Percentiles rank a stretch among this genome's conserved stretches.
Evolutionary conservation across 2,113 vertebrate genomes (phyloP).

Genomic region (Notiomystis cincta): DNA sequence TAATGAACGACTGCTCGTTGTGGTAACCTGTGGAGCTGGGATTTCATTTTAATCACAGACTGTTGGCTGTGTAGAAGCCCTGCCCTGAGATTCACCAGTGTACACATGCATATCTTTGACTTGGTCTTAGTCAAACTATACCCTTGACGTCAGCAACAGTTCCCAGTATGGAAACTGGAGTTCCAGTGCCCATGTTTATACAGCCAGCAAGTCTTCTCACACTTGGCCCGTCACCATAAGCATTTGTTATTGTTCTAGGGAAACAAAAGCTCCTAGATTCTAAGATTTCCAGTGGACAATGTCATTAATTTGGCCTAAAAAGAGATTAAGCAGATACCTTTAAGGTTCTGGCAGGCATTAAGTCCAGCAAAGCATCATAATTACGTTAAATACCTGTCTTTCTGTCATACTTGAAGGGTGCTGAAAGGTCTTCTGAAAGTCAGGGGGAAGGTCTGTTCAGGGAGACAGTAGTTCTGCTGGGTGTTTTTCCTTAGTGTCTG

Average conservation of each 20-base stretch:
- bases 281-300: neutral
- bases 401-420: neutral
- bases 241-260: neutral
- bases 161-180: constrained; percentile 1
- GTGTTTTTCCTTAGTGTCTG: neutral
- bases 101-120: neutral
- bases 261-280: neutral
- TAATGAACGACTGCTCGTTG: neutral
- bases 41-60: constrained; percentile 30
- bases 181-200: neutral
- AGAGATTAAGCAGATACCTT: neutral
- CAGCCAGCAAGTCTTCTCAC: neutral
- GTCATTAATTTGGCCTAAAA: neutral
- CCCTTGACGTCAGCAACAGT: neutral
- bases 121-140: neutral
- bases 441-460: neutral
- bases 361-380: neutral
- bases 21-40: neutral
- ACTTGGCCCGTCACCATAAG: neutral
- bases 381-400: neutral
- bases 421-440: neutral
- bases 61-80: neutral
- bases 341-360: neutral
- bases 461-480: neutral
- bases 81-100: constrained; percentile 10